Conservation (phyloP, 2,888 invertebrate species). For the Sclerodermus sp. region DNA sequence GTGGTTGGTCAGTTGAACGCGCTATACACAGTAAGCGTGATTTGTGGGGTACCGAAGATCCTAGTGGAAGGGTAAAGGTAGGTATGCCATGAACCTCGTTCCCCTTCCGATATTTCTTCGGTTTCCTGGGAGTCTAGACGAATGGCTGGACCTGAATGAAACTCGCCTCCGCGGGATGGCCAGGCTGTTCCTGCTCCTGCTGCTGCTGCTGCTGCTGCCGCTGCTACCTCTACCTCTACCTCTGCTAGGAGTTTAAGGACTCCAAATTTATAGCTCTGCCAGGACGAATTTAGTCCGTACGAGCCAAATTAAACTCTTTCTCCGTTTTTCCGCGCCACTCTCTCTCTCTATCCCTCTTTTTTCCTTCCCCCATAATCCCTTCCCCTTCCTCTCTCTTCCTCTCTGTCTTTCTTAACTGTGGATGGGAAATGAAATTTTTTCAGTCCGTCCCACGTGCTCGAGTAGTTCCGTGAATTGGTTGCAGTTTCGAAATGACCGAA, state of each 20-base stretch:
- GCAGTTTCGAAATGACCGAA: too few relatives aligned
- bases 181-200: background rate
- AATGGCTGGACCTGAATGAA: conserved; percentile 13
- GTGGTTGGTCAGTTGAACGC: background rate
- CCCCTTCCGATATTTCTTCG: conserved; percentile 28
- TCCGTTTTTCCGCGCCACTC: conserved; percentile 2
- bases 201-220: background rate
- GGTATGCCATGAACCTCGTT: conserved; percentile 10
- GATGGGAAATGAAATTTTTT: conserved; percentile 1
- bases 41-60: conserved; percentile 11
- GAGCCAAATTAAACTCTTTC: too few relatives aligned
- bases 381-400: background rate
- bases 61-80: conserved; percentile 1
- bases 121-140: conserved; percentile 21
- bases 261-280: conserved; percentile 24
- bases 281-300: conserved; percentile 19
- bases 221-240: conserved; percentile 11
- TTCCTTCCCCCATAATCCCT: background rate
- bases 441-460: background rate
- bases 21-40: conserved; percentile 12
- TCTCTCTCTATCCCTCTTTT: too few relatives aligned
- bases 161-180: conserved; percentile 12
- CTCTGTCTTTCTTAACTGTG: background rate
- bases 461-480: too few relatives aligned
- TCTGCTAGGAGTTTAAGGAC: conserved; percentile 17